phyloP scores from a whole-genome alignment of 2,888 invertebrate genomes.

The Chymomyza caudatula region DNA sequence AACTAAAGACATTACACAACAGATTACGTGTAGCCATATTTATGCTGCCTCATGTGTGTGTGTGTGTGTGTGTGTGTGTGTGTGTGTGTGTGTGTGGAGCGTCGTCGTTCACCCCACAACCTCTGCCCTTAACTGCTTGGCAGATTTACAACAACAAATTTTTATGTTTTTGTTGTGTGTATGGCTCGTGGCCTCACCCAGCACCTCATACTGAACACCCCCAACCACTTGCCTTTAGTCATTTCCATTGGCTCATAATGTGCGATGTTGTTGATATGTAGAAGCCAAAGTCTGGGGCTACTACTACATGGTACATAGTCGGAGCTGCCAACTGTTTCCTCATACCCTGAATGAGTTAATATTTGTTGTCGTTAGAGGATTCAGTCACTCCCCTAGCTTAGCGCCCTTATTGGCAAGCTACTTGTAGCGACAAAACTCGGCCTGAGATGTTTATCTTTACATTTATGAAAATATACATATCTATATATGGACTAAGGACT shows the following conservation, averaged over 20 bases:
- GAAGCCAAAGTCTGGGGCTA: neutral
- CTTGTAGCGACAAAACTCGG: constrained; percentile 12
- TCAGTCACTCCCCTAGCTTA: constrained; percentile 16
- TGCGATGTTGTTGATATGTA: constrained; percentile 10
- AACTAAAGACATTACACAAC: constrained; percentile 76
- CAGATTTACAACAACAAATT: constrained; percentile 72
- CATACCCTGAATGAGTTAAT: constrained; percentile 43
- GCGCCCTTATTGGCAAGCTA: constrained; percentile 8
- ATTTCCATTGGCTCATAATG: constrained; percentile 29
- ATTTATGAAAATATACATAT: constrained; percentile 36
- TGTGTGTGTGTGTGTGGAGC: constrained; percentile 9
- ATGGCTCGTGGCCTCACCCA: constrained; percentile 26
- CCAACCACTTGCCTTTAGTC: neutral
- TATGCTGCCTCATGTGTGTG: constrained; percentile 17
- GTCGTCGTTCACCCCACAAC: constrained; percentile 4
- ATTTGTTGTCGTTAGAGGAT: constrained; percentile 32
- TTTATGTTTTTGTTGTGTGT: constrained; percentile 54
- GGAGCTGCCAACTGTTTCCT: neutral
- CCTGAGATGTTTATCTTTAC: constrained; percentile 58
- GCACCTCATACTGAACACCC: constrained; percentile 13
- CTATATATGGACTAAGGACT: constrained; percentile 20
- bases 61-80: constrained; percentile 9
- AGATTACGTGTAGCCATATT: constrained; percentile 63
- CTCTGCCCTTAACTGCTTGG: constrained; percentile 48
- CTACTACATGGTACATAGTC: neutral